A percentile compares a stretch with the other conserved stretches of the same genome.
Conservation (phyloP, 2,888 invertebrate species). For the Acrocera orbiculus region DNA sequence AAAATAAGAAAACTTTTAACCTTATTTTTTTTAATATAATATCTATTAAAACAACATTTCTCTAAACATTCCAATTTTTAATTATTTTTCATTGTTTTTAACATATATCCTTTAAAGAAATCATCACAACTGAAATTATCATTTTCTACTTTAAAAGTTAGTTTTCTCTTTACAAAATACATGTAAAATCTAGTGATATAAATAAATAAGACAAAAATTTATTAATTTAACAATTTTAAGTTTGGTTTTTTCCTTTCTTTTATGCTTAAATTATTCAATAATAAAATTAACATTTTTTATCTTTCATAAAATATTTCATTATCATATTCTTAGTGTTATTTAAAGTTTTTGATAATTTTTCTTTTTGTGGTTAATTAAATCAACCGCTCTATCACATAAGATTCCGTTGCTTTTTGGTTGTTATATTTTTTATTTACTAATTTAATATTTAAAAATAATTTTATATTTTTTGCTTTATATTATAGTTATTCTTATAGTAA, state of each 20-base stretch:
- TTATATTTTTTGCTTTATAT: too few relatives aligned
- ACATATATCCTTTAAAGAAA: constrained; percentile 4
- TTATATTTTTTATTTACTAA: constrained; percentile 1
- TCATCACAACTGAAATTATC: constrained; percentile 3
- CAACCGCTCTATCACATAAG: constrained; percentile 18
- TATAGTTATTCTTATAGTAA: too few relatives aligned
- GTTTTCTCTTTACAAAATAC: constrained; percentile 11
- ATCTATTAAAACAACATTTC: too few relatives aligned
- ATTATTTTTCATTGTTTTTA: constrained; percentile 5
- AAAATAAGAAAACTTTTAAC: too few relatives aligned
- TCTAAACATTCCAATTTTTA: constrained; percentile 7
- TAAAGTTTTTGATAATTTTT: constrained; percentile 5
- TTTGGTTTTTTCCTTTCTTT: background rate
- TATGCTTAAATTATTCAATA: background rate
- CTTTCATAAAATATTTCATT: background rate
- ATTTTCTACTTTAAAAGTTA: constrained; percentile 7
- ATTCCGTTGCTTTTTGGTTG: constrained; percentile 14
- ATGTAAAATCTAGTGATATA: constrained; percentile 12
- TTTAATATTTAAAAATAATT: background rate
- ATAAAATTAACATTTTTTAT: background rate
- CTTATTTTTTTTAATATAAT: too few relatives aligned
- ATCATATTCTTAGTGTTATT: constrained; percentile 3
- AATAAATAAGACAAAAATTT: too few relatives aligned
- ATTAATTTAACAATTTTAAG: background rate
- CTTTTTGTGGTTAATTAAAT: constrained; percentile 14